A percentile compares a stretch with the other conserved stretches of the same genome.
phyloP scores from a whole-genome alignment of 1,140 invertebrate species.

The Drosophila willistoni region DNA sequence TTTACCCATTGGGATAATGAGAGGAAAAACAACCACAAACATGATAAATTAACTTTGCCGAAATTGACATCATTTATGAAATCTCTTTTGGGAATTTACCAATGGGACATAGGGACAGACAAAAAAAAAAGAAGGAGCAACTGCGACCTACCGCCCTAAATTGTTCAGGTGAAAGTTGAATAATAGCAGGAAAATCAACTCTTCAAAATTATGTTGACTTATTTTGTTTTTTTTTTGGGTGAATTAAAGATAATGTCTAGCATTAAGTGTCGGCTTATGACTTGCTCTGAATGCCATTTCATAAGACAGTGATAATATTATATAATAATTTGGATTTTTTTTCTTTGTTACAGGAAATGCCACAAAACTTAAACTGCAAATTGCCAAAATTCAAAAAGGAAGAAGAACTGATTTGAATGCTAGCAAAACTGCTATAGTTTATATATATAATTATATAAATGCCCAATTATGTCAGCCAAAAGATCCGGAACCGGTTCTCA shows the following conservation, averaged over 20 bases:
- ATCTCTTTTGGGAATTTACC: constrained; percentile 18
- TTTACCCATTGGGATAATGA: constrained; percentile 12
- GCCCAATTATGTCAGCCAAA: constrained; percentile 65
- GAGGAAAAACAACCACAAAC: not conserved
- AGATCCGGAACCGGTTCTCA: constrained; percentile 41
- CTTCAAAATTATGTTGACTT: constrained; percentile 16
- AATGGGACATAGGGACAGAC: not conserved
- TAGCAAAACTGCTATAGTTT: constrained; percentile 8
- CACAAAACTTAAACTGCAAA: constrained; percentile 41
- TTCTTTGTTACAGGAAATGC: constrained; percentile 46
- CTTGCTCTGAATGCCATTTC: not conserved
- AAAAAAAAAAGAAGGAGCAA: not conserved
- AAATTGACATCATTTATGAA: constrained; percentile 22
- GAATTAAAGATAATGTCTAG: constrained; percentile 20
- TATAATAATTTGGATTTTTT: not conserved
- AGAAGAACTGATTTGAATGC: constrained; percentile 50
- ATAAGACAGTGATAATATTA: too few species aligned
- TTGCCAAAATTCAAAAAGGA: not conserved
- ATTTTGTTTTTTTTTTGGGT: constrained; percentile 9
- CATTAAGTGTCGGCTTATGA: constrained; percentile 2
- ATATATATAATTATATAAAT: constrained; percentile 42
- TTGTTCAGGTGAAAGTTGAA: constrained; percentile 19
- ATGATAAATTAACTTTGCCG: constrained; percentile 13
- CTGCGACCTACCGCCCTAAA: not conserved
- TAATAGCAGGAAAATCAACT: constrained; percentile 22